These are phyloP conservation scores for Balanococcus diminutus DNA, from an alignment of 2,888 invertebrate species.

Conservation along the genomic window DNA sequence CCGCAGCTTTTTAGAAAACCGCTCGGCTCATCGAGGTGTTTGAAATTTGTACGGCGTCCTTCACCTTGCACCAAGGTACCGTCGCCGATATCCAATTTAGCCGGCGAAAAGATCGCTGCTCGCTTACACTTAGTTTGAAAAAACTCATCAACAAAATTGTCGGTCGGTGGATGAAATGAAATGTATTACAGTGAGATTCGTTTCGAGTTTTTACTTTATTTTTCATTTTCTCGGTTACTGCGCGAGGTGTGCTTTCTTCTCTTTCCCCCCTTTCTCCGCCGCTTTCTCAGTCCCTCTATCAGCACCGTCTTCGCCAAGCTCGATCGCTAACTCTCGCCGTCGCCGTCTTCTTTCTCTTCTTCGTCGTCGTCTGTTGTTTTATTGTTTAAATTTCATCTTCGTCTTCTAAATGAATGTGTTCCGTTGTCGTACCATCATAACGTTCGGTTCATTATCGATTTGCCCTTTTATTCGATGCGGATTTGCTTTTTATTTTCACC, in stretches of 20 bases:
- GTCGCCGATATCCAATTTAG: background rate
- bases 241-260: background rate
- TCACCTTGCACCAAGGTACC: background rate
- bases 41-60: conserved; percentile 2
- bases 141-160: conserved; percentile 1
- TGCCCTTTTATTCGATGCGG: background rate
- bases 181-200: conserved; percentile 1
- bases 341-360: background rate
- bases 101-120: background rate
- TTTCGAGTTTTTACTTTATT: conserved; percentile 20
- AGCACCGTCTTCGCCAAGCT: background rate
- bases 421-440: conserved; percentile 14
- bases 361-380: background rate
- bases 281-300: background rate
- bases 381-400: conserved; percentile 34
- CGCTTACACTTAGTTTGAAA: background rate
- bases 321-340: background rate
- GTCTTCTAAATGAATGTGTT: conserved; percentile 8
- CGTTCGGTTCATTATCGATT: conserved; percentile 37
- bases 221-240: conserved; percentile 13
- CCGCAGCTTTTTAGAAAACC: conserved; percentile 27
- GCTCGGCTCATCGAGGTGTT: conserved; percentile 15
- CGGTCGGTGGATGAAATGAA: background rate
- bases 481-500: background rate
- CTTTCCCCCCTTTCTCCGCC: too few species aligned